These are phyloP conservation scores for Deroptyus accipitrinus DNA, from an alignment of 2,113 vertebrate genomes.

Conservation along the genomic window DNA sequence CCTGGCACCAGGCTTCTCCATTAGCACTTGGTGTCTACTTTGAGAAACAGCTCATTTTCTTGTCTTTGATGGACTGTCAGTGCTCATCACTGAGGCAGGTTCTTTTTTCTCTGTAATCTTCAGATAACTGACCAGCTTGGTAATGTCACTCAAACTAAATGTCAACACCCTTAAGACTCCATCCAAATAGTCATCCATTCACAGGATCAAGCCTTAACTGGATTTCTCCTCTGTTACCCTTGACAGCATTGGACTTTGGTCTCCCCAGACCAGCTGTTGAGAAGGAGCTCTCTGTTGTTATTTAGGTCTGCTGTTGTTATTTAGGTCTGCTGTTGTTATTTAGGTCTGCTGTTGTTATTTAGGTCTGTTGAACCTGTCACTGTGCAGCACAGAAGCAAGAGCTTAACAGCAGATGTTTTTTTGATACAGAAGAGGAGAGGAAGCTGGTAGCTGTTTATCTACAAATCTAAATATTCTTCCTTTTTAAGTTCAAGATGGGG, in stretches of 20 bases:
- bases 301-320: background rate
- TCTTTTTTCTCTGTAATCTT: background rate
- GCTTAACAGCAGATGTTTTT: background rate
- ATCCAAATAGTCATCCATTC: background rate
- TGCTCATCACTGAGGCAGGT: background rate
- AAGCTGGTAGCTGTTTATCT: background rate
- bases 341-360: background rate
- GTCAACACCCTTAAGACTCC: background rate
- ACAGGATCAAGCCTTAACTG: background rate
- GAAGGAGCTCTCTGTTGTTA: background rate
- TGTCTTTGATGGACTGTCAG: background rate
- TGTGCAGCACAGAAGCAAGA: background rate
- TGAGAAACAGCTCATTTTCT: background rate
- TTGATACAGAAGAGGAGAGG: background rate
- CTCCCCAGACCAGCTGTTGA: background rate
- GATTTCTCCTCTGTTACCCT: background rate
- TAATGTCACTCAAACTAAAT: background rate
- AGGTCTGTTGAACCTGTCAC: background rate
- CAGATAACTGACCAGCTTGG: background rate
- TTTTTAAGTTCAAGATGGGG: background rate
- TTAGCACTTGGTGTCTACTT: background rate
- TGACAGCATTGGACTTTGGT: background rate
- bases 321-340: background rate
- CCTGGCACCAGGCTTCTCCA: background rate
- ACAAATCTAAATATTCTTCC: background rate